Percentiles rank a stretch among this genome's conserved stretches.
Conservation (phyloP, 2,888 invertebrate species). For the Xylota segnis region DNA sequence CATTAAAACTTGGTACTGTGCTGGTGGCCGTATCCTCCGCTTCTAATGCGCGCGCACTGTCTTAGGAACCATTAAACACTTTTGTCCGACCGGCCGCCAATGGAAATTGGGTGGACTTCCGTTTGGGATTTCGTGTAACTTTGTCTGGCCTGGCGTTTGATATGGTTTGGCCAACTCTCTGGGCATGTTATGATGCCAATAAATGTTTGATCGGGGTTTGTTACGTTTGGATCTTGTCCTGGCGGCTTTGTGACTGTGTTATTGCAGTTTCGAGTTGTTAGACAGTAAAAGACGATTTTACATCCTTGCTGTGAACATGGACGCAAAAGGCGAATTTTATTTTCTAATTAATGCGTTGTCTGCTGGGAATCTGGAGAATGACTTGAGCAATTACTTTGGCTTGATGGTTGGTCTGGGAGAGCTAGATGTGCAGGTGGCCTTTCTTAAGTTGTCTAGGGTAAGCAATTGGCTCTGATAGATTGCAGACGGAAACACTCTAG, state of each 20-base stretch:
- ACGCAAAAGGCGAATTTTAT: conserved; percentile 15
- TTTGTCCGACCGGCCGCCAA: conserved; percentile 6
- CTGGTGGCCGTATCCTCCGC: conserved; percentile 27
- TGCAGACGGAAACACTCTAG: too few relatives aligned
- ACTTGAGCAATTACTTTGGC: neutral
- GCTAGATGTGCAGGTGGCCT: neutral
- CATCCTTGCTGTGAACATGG: neutral
- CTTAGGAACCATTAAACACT: conserved; percentile 6
- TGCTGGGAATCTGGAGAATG: neutral
- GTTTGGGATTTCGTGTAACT: neutral
- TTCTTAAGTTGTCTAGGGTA: too few relatives aligned
- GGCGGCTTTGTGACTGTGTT: neutral
- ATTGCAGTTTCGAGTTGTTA: conserved; percentile 10
- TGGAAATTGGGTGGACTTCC: conserved; percentile 24
- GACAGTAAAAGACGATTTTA: conserved; percentile 4
- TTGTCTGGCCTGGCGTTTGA: neutral
- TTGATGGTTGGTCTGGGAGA: too few relatives aligned
- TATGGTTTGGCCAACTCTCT: conserved; percentile 2
- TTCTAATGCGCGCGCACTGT: conserved; percentile 9
- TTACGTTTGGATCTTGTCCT: neutral
- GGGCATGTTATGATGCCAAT: conserved; percentile 22
- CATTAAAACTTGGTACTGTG: conserved; percentile 17
- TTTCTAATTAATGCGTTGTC: conserved; percentile 36
- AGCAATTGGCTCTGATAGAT: too few relatives aligned
- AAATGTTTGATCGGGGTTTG: conserved; percentile 5